These are phyloP conservation scores for Cassiopea andromeda DNA, from an alignment of 30 jellyfish, hydroid and myxozoan species.

Conservation along the genomic window DNA sequence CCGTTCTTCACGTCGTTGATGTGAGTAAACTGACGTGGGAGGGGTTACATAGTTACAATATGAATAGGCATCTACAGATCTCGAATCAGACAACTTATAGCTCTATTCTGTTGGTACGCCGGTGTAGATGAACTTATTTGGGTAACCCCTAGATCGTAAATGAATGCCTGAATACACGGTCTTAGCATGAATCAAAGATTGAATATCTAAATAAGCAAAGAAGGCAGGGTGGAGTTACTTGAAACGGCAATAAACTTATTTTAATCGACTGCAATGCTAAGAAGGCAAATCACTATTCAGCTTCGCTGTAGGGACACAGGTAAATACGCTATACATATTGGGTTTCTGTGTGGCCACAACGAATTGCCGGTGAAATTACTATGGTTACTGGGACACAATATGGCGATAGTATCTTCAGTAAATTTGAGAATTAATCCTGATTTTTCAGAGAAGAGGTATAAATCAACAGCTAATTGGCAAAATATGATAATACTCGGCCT, in stretches of 20 bases:
- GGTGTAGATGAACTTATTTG: not conserved
- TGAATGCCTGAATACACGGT: not conserved
- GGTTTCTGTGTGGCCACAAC: not conserved
- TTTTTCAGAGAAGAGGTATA: too few relatives aligned
- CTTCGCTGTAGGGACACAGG: not conserved
- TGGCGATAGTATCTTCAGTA: not conserved
- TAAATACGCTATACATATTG: too few relatives aligned
- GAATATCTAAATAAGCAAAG: not conserved
- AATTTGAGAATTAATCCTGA: too few relatives aligned
- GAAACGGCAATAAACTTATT: not conserved
- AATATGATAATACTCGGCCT: too few relatives aligned
- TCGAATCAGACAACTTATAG: not conserved
- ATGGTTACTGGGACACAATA: not conserved
- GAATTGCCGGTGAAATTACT: not conserved
- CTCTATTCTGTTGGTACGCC: not conserved
- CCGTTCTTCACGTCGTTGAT: too few relatives aligned
- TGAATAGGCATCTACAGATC: not conserved
- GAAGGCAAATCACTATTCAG: not conserved
- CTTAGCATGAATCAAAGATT: not conserved
- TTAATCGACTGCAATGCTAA: not conserved
- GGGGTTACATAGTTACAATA: not conserved
- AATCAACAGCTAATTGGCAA: too few relatives aligned
- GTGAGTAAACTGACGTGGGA: too few relatives aligned
- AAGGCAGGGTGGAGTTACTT: not conserved
- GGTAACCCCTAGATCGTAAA: not conserved